These are phyloP conservation scores for Cylas formicarius DNA, from an alignment of 1,140 invertebrate genomes.

Conservation along the genomic window DNA sequence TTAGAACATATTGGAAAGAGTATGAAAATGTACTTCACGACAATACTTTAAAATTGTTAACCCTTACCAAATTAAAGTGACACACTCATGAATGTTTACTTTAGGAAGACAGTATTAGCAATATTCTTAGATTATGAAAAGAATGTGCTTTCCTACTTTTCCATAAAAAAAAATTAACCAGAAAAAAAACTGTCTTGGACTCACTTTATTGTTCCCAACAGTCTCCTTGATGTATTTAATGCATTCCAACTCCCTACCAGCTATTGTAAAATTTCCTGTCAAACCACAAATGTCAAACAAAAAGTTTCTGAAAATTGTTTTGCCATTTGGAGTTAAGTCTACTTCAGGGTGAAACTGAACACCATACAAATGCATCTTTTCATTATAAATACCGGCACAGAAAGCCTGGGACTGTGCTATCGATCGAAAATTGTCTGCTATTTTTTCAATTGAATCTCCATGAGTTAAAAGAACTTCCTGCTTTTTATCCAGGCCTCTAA, in stretches of 20 bases:
- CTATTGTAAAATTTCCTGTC: conserved; percentile 82
- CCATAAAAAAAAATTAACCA: no score
- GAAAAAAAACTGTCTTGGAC: no score
- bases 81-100: no score
- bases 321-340: conserved; percentile 88
- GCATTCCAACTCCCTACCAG: conserved; percentile 82
- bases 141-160: no score
- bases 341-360: conserved; percentile 95
- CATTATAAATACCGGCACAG: conserved; percentile 86
- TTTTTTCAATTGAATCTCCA: conserved; percentile 89
- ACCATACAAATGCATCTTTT: conserved; percentile 86
- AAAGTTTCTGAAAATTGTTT: conserved; percentile 90
- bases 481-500: conserved; percentile 74
- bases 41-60: no score
- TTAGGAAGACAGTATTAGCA: no score
- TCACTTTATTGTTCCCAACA: conserved; percentile 78
- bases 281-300: conserved; percentile 84
- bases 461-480: conserved; percentile 93
- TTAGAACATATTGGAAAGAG: no score
- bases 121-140: no score
- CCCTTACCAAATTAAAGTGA: no score
- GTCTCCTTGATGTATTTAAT: conserved; percentile 87
- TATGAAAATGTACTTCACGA: no score
- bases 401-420: conserved; percentile 78
- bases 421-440: conserved; percentile 78